These are phyloP conservation scores for Acridotheres tristis DNA, from an alignment of 2,797 vertebrate species.

Conservation along the genomic window DNA sequence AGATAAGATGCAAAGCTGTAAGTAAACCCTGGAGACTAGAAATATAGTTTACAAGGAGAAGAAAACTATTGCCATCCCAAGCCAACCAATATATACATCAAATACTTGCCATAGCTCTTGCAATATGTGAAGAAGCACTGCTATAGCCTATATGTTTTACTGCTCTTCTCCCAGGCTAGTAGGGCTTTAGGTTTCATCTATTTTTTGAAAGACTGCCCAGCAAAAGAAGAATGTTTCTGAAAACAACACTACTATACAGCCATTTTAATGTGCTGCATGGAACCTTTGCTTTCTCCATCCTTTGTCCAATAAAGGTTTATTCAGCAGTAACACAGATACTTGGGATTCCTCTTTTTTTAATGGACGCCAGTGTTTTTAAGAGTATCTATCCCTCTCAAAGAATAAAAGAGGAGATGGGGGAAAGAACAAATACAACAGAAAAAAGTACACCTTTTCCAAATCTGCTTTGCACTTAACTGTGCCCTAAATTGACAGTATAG, in stretches of 20 bases:
- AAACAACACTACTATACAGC: not conserved
- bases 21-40: not conserved
- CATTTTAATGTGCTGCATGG: not conserved
- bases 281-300: not conserved
- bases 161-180: not conserved
- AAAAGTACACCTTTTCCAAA: not conserved
- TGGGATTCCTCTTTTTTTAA: not conserved
- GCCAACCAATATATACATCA: not conserved
- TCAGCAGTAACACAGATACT: not conserved
- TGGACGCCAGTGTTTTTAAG: not conserved
- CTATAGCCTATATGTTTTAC: not conserved
- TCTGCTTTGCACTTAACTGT: not conserved
- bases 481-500: constrained; percentile 5
- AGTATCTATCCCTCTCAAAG: not conserved
- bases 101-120: not conserved
- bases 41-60: not conserved
- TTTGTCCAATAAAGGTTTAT: not conserved
- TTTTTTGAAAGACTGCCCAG: not conserved
- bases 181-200: not conserved
- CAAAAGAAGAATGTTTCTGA: not conserved
- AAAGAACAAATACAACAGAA: not conserved
- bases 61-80: not conserved
- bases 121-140: not conserved
- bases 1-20: not conserved
- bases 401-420: fast-evolving